phyloP scores from a whole-genome alignment of 1,140 invertebrate species.

The Bombus pyrosoma region DNA sequence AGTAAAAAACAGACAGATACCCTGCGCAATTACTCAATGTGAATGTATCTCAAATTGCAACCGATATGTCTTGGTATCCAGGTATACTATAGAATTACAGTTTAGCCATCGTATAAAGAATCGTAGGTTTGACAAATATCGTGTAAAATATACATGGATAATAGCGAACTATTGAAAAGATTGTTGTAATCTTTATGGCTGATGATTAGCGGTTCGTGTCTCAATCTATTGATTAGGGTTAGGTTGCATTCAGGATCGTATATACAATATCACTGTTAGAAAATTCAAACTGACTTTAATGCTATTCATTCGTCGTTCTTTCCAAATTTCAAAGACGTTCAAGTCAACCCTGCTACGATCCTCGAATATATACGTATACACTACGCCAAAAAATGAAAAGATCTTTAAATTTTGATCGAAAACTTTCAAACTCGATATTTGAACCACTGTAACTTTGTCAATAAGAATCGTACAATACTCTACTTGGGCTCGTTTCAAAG shows the following conservation, averaged over 20 bases:
- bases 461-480: no score
- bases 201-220: background rate
- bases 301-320: background rate
- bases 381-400: no score
- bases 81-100: background rate
- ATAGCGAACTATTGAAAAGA: background rate
- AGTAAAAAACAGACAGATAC: background rate
- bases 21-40: constrained; percentile 35
- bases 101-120: background rate
- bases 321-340: background rate
- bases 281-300: background rate
- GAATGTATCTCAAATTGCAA: constrained; percentile 39
- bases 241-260: no score
- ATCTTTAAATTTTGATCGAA: no score
- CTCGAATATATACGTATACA: background rate
- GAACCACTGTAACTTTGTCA: no score
- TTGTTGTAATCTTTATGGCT: background rate
- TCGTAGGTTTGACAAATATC: background rate
- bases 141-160: background rate
- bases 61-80: constrained; percentile 12
- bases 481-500: no score
- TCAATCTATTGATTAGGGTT: no score
- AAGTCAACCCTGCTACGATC: background rate
- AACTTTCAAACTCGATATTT: no score
- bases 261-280: background rate